These are phyloP conservation scores for Eulemur coronatus DNA, from an alignment of 2,797 vertebrate genomes.

Conservation along the genomic window DNA sequence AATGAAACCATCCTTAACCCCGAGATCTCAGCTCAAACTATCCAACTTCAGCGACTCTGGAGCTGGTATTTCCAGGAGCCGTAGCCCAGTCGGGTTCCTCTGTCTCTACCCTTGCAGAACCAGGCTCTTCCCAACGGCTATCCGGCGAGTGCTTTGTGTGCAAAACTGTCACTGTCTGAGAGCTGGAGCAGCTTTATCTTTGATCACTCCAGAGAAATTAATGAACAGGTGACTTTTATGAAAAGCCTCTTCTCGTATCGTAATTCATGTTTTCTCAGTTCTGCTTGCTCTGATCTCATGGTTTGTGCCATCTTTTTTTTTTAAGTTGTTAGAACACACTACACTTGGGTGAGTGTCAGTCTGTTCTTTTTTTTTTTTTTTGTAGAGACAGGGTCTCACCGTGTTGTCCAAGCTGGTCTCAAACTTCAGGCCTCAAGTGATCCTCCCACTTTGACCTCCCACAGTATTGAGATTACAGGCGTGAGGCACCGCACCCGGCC, in stretches of 20 bases:
- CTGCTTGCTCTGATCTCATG: neutral
- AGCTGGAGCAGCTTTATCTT: neutral
- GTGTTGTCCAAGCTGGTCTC: neutral
- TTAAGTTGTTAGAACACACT: neutral
- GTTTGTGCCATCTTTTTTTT: neutral
- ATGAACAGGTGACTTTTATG: neutral
- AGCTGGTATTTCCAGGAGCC: too few relatives aligned
- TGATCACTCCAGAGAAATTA: neutral
- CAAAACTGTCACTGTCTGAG: neutral
- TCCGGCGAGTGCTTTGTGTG: neutral
- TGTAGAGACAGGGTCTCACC: neutral
- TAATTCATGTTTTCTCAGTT: neutral
- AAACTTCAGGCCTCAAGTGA: neutral
- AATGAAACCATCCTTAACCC: neutral
- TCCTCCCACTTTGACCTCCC: neutral
- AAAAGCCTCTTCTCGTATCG: neutral
- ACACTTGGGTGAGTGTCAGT: neutral
- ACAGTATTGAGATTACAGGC: neutral
- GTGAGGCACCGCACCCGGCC: neutral
- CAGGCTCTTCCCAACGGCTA: rapidly evolving
- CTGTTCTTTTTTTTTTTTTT: neutral
- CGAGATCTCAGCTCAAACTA: neutral
- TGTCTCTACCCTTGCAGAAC: neutral
- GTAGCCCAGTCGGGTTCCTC: neutral
- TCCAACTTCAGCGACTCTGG: neutral